Base-by-base conservation (phyloP, 1,140 invertebrate genomes). In the Magallana gigas region DNA sequence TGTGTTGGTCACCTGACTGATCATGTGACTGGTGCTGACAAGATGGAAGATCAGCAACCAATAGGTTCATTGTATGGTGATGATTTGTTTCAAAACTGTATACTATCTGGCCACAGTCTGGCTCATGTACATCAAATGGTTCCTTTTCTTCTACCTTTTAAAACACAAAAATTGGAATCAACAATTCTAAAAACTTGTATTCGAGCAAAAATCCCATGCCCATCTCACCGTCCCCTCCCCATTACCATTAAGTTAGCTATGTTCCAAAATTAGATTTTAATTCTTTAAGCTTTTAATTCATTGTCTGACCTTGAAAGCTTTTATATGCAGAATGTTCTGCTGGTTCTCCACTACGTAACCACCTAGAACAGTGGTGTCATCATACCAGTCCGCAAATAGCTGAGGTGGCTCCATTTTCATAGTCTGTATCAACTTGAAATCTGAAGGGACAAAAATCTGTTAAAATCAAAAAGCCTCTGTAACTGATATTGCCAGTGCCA, bases 381-480 rank as follows among this genome's bases (percentile, higher is more conserved):
- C 90, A 9, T 90, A 84, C 91, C 91, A 92, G 57, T 90, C 89
- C 59, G 90, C 90, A 90, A 92, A 92, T n/a, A 92, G 60, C 12
- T 91, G 91, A 6, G 90, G 89, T 14, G 91, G 91, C 60, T 91
- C 90, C 91, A 92, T 90, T n/a, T 71, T 82, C 59, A 91, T 88
- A 1, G 90, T 87, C 58, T 85, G 64, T 56, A 91, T 11, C 12
- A 90, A 23, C 36, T 83, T 58, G 60, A 92, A 90, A 88, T 90
- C 91, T 92, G 84, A 29, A 85, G 48, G 16, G 85, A 82, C 76
- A 57, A 36, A 48, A 14, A 48, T 48, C 36, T 2, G 36, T 0
- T 48, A 0, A 48, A 48, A 48, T 48, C 36, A 48, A 48, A 48
- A 48, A 2, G 36, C 36, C 36, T 48, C 36, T 48, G 5, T 48